phyloP scores from a whole-genome alignment of 2,113 vertebrate genomes.

The Osmerus mordax region DNA sequence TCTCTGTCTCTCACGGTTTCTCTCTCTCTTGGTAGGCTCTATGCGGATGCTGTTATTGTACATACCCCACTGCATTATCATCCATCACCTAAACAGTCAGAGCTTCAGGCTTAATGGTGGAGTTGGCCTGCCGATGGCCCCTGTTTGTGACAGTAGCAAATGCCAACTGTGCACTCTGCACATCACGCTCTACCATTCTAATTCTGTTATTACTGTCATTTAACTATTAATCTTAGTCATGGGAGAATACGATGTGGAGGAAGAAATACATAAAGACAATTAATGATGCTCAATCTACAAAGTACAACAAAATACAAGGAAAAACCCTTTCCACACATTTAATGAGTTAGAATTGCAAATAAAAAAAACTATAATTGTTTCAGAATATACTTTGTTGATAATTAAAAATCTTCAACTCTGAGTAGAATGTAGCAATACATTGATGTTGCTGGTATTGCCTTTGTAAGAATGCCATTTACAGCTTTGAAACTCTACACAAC shows the following conservation, averaged over 20 bases:
- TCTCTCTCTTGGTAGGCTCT: not conserved
- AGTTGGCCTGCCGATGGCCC: conserved; percentile 35
- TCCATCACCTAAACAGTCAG: conserved; percentile 29
- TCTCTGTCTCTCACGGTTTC: not conserved
- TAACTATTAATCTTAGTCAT: conserved; percentile 31
- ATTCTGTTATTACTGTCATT: conserved; percentile 43
- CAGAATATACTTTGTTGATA: no score
- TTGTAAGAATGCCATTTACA: no score
- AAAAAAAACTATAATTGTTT: no score
- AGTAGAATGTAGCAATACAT: no score
- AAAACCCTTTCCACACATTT: not conserved
- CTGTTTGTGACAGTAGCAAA: conserved; percentile 28
- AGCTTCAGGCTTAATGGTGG: conserved; percentile 21
- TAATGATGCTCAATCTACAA: conserved; percentile 1
- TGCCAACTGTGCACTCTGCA: conserved; percentile 23
- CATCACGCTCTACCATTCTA: conserved; percentile 33
- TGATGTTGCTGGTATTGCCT: no score
- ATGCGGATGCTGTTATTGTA: conserved; percentile 30
- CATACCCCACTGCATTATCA: conserved; percentile 29
- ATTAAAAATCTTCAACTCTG: no score
- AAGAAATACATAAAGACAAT: conserved; percentile 3
- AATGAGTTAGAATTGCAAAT: no score
- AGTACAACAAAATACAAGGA: not conserved
- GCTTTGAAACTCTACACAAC: no score
- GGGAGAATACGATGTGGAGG: conserved; percentile 1